A percentile compares a stretch with the other conserved stretches of the same genome.
phyloP scores from a whole-genome alignment of 1,140 invertebrate genomes.

The Heliconius congener region DNA sequence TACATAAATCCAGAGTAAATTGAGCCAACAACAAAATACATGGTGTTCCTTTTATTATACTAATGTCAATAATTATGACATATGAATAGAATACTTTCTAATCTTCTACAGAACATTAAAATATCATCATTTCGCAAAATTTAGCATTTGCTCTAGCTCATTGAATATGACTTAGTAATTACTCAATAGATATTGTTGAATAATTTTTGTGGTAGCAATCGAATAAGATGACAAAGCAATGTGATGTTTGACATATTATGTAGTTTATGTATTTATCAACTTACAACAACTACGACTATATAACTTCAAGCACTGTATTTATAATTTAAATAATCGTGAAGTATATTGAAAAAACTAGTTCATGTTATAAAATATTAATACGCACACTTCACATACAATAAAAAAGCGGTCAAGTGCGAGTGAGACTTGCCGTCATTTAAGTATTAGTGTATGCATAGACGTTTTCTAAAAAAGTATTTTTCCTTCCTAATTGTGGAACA shows the following conservation, averaged over 20 bases:
- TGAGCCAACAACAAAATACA: background rate
- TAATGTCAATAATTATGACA: background rate
- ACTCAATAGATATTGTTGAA: background rate
- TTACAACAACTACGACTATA: too few relatives aligned
- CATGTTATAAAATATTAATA: too few relatives aligned
- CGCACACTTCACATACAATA: too few relatives aligned
- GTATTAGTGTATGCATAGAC: too few relatives aligned
- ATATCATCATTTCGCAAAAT: conserved; percentile 13
- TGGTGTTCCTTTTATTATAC: background rate
- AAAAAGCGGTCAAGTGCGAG: too few relatives aligned
- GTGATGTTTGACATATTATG: background rate
- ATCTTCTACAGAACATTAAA: background rate
- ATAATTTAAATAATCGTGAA: too few relatives aligned
- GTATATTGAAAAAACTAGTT: too few relatives aligned
- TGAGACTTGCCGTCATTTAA: too few relatives aligned
- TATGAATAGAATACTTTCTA: conserved; percentile 20
- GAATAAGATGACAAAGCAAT: background rate
- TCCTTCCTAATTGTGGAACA: too few relatives aligned
- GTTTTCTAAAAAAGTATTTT: too few relatives aligned
- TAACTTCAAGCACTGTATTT: too few relatives aligned
- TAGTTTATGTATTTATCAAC: too few relatives aligned
- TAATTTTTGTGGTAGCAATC: background rate
- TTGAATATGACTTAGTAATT: background rate
- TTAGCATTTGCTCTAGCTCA: conserved; percentile 7
- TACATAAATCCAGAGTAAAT: background rate